These are phyloP conservation scores for Leucophenga maculata DNA, from an alignment of 2,888 invertebrate genomes.

Conservation along the genomic window DNA sequence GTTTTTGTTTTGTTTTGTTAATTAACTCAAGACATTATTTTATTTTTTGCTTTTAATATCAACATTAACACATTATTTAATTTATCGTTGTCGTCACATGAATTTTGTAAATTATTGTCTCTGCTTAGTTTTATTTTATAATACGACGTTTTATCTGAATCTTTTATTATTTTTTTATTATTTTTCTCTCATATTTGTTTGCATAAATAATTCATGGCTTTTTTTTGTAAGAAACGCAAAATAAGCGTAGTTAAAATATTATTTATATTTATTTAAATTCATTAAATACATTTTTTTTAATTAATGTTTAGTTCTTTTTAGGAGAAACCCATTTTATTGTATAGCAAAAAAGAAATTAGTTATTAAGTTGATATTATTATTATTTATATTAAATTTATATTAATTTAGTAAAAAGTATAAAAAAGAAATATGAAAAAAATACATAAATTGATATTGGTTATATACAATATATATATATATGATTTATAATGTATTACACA, in stretches of 20 bases:
- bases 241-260: neutral
- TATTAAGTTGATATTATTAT: constrained; percentile 35
- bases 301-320: constrained; percentile 27
- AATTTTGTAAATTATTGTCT: constrained; percentile 24
- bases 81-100: constrained; percentile 20
- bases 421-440: constrained; percentile 35
- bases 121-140: constrained; percentile 39
- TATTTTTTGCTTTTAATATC: constrained; percentile 5
- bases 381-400: constrained; percentile 34
- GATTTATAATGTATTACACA: constrained; percentile 17
- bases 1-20: constrained; percentile 13
- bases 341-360: constrained; percentile 30
- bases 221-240: neutral
- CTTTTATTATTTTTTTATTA: constrained; percentile 35
- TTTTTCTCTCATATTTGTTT: constrained; percentile 39
- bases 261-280: constrained; percentile 27
- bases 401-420: constrained; percentile 39
- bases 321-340: constrained; percentile 37
- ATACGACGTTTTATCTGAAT: constrained; percentile 31
- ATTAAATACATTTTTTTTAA: constrained; percentile 27
- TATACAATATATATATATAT: constrained; percentile 50
- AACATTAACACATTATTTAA: constrained; percentile 11
- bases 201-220: constrained; percentile 15
- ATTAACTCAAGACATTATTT: constrained; percentile 13
- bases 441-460: constrained; percentile 38